Percentiles rank a stretch among this genome's conserved stretches.
phyloP scores from a whole-genome alignment of 2,797 vertebrate species.

The Mus caroli region DNA sequence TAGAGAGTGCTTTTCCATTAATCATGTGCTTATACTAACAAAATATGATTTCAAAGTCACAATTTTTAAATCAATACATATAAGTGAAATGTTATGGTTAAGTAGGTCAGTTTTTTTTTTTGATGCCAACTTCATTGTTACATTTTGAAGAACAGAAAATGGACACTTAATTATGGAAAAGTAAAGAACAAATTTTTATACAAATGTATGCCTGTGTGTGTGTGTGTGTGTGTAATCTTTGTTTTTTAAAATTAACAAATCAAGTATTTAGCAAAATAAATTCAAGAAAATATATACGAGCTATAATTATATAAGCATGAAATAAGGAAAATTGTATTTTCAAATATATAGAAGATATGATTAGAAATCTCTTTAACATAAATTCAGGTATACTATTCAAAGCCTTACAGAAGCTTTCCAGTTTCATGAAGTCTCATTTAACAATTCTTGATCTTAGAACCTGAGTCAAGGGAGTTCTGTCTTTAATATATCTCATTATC shows the following conservation, averaged over 20 bases:
- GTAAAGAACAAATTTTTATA: neutral
- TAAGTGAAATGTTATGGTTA: conserved; percentile 36
- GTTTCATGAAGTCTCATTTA: too few relatives aligned
- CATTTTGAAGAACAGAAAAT: neutral
- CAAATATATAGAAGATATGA: too few relatives aligned
- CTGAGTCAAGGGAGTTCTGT: too few relatives aligned
- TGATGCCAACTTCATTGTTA: conserved; percentile 43
- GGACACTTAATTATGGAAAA: conserved; percentile 14
- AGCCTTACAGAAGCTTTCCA: too few relatives aligned
- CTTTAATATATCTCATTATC: too few relatives aligned
- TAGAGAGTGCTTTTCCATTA: neutral
- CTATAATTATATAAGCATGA: neutral
- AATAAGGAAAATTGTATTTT: neutral
- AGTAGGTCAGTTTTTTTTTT: neutral
- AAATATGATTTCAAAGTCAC: conserved; percentile 6
- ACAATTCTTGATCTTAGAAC: too few relatives aligned
- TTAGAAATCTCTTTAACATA: too few relatives aligned
- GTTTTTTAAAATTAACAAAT: neutral
- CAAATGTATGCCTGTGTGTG: neutral
- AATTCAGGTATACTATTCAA: too few relatives aligned
- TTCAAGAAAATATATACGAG: neutral
- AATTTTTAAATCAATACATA: conserved; percentile 24
- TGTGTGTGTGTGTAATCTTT: neutral
- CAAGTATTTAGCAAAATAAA: neutral
- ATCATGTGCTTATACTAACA: neutral